Evolutionary conservation across 2,113 vertebrate species (phyloP), one percentile per base, ranked within the genome.

Genomic region (Monopterus albus): DNA sequence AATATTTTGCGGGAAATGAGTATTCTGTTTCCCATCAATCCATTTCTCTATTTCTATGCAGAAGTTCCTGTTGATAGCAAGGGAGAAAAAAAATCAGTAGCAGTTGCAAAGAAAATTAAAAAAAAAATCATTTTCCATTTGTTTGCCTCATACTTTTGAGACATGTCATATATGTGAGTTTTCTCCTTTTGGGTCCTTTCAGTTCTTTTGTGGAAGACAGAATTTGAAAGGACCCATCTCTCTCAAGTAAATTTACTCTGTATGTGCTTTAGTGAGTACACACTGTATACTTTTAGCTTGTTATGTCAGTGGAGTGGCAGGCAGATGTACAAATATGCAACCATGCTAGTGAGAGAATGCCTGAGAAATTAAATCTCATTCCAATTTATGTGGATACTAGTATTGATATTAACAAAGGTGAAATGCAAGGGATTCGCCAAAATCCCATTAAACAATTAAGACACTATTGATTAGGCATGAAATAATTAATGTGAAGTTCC

Each of bases 81-180:
- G 61, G 28, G 43, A 53, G 39, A 51, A 59, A 65, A 46, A 84
- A 83, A 87, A 79, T 75, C 77, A 87, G 35, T 57, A 56, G 35
- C 57, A 76, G 55, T 60, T 59, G 65, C 67, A 47, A 80, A 84
- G 82, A 83, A 81, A 85, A 75, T 59, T 68, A 64, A 47, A 80
- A 84, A 80, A 83, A 81, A 85, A 75, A 78, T 73, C 47, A 64
- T 79, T 89, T 84, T 79, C 58, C 43, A 63, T 83, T 82, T 88
- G 65, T 88, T 77, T 89, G 74, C 65, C 61, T 78, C 80, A 31
- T 77, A 50, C 69, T 67, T 81, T 82, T 74, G 51, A 84, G 45
- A 57, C 52, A 58, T 82, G 78, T 72, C 80, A 80, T 73, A 58
- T 58, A 51, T 7, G 38, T 52, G 60, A 46, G 56, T 39, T 51